These are phyloP conservation scores for Copsychus sechellarum DNA, from an alignment of 2,113 vertebrate genomes.

Conservation along the genomic window DNA sequence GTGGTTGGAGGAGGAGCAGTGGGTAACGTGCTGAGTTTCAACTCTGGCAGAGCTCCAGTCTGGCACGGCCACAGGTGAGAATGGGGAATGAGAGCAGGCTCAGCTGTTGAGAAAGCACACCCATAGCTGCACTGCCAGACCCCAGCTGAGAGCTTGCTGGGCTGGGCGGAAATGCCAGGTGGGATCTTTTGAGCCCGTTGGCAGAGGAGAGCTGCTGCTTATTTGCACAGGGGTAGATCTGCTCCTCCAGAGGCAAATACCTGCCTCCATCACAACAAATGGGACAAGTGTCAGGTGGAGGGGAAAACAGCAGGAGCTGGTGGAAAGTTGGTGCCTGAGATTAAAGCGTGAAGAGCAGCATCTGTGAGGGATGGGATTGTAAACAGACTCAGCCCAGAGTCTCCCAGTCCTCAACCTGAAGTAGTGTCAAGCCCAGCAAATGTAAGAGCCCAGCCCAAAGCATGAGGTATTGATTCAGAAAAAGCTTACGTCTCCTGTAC, in stretches of 20 bases:
- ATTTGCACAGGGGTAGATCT: background rate
- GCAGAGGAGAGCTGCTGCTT: background rate
- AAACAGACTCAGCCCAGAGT: background rate
- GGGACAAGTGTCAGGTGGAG: background rate
- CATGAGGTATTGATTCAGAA: rapidly evolving
- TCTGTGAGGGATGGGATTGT: background rate
- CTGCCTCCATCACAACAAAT: background rate
- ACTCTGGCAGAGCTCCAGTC: background rate
- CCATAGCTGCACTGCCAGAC: background rate
- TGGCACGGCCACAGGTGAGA: background rate
- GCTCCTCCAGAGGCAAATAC: background rate
- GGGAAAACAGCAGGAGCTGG: background rate
- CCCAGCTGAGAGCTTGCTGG: rapidly evolving
- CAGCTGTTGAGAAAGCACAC: background rate
- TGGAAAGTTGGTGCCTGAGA: background rate
- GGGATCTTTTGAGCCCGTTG: background rate
- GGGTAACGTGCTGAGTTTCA: background rate
- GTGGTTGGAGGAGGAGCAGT: background rate
- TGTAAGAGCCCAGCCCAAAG: background rate
- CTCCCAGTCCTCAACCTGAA: background rate
- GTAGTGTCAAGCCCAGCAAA: background rate
- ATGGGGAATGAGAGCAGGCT: background rate
- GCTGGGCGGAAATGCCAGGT: background rate
- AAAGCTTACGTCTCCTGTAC: background rate
- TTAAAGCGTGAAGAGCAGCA: rapidly evolving